phyloP scores from a whole-genome alignment of 1,140 invertebrate species.

The Caenorhabditis inopinata region DNA sequence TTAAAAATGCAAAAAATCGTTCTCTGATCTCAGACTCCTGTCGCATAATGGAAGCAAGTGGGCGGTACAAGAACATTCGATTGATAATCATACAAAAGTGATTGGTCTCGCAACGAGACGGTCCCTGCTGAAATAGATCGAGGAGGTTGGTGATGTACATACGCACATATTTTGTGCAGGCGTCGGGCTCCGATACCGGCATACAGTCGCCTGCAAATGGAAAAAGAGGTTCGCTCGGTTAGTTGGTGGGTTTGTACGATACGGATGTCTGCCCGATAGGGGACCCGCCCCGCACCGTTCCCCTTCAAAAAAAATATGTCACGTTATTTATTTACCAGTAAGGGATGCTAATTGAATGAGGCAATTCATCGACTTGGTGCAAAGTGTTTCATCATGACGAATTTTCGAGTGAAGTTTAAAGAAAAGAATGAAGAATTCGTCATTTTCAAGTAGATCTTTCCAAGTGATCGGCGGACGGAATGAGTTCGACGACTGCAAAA shows the following conservation, averaged over 20 bases:
- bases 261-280: too few species aligned
- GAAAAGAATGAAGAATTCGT: slow-evolving; percentile 42
- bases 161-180: neutral
- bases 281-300: too few species aligned
- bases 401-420: slow-evolving; percentile 43
- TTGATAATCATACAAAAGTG: slow-evolving; percentile 40
- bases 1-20: slow-evolving; percentile 31
- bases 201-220: slow-evolving; percentile 25
- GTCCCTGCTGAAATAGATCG: slow-evolving; percentile 3
- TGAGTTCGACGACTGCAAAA: slow-evolving; percentile 12
- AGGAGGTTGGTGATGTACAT: slow-evolving; percentile 16
- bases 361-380: slow-evolving; percentile 36
- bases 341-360: slow-evolving; percentile 39
- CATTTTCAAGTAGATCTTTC: slow-evolving; percentile 42
- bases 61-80: slow-evolving; percentile 36
- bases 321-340: too few species aligned
- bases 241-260: too few species aligned
- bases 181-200: slow-evolving; percentile 28
- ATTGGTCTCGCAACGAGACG: neutral
- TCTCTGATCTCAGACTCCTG: neutral
- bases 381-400: slow-evolving; percentile 36
- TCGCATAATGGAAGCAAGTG: slow-evolving; percentile 21
- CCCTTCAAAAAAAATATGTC: too few species aligned
- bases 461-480: slow-evolving; percentile 45
- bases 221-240: too few species aligned